Evolutionary conservation across 2,888 invertebrate genomes (phyloP).

Genomic region (Esperia sulphurella): DNA sequence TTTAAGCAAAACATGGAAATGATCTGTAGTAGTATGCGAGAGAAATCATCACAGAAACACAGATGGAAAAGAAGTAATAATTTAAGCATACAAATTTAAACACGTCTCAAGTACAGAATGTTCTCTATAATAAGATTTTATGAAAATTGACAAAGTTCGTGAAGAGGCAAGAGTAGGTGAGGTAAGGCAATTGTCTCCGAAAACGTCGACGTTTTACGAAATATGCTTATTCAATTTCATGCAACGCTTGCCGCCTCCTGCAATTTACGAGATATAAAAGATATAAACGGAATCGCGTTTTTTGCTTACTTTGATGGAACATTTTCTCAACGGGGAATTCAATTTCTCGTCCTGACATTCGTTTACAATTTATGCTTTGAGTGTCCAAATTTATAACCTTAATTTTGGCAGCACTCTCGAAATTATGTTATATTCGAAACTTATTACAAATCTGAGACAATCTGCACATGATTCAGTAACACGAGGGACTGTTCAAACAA

Average conservation of each 20-base stretch:
- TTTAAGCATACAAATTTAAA: conserved; percentile 6
- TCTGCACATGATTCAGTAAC: not conserved
- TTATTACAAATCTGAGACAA: not conserved
- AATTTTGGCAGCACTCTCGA: conserved; percentile 21
- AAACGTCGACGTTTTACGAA: conserved; percentile 79
- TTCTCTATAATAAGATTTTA: conserved; percentile 73
- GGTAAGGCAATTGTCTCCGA: conserved; percentile 79
- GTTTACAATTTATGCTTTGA: conserved; percentile 63
- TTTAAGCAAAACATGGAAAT: not conserved
- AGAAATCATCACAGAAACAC: not conserved
- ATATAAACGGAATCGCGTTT: conserved; percentile 79
- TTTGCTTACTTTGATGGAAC: conserved; percentile 79
- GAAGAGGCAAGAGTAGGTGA: conserved; percentile 75
- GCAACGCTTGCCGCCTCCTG: conserved; percentile 80
- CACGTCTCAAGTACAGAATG: conserved; percentile 56
- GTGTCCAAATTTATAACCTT: conserved; percentile 48
- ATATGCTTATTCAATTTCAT: conserved; percentile 80
- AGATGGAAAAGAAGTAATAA: conserved; percentile 4
- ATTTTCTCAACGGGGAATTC: conserved; percentile 76
- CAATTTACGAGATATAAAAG: conserved; percentile 80
- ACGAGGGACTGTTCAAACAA: not conserved
- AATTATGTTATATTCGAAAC: not conserved
- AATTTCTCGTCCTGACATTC: conserved; percentile 69
- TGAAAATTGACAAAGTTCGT: conserved; percentile 78
- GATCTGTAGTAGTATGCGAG: not conserved